phyloP scores from a whole-genome alignment of 2,797 vertebrate species.

The Taenioides sp. region DNA sequence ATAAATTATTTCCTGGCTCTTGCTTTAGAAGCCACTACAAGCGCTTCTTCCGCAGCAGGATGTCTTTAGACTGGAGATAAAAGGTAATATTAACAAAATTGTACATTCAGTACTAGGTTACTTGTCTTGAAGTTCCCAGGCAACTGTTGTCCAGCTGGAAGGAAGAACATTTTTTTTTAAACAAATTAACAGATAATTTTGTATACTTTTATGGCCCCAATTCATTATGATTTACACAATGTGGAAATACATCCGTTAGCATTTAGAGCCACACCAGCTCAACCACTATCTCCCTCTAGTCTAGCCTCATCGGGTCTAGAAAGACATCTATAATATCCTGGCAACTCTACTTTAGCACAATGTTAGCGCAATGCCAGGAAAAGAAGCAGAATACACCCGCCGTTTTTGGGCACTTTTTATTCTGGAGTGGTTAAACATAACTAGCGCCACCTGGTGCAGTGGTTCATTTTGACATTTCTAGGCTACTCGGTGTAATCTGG shows the following conservation, averaged over 20 bases:
- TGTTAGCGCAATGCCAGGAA: background rate
- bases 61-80: constrained; percentile 30
- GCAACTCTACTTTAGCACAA: background rate
- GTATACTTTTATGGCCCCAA: background rate
- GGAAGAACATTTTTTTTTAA: too few relatives aligned
- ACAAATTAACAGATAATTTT: background rate
- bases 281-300: background rate
- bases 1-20: constrained; percentile 62
- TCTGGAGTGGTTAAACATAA: background rate
- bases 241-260: background rate
- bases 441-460: background rate
- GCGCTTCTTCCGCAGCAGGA: constrained; percentile 28
- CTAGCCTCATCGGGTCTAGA: too few relatives aligned
- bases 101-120: too few relatives aligned
- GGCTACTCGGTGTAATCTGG: background rate
- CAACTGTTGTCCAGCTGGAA: too few relatives aligned
- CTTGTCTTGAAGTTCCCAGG: too few relatives aligned
- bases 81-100: constrained; percentile 35
- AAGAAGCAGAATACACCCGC: too few relatives aligned
- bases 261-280: background rate
- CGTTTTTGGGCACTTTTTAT: background rate
- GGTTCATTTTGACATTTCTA: background rate
- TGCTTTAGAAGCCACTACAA: constrained; percentile 22
- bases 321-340: too few relatives aligned
- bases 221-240: background rate